A percentile compares a stretch with the other conserved stretches of the same genome.
phyloP scores from a whole-genome alignment of 2,888 invertebrate genomes.

The Xestia c-nigrum region DNA sequence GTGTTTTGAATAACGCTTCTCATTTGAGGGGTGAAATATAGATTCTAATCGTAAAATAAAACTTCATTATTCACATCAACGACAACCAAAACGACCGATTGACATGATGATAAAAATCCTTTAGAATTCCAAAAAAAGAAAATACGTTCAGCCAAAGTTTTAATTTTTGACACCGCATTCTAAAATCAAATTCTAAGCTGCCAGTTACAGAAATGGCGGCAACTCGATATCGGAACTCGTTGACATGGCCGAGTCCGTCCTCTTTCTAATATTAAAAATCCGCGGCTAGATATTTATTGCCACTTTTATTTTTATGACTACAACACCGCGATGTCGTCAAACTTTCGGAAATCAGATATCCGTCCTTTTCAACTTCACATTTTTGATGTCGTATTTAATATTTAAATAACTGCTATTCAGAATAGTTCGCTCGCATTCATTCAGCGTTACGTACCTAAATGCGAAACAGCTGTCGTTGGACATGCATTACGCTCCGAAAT shows the following conservation, averaged over 20 bases:
- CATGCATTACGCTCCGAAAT: slow-evolving; percentile 7
- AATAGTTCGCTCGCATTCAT: slow-evolving; percentile 8
- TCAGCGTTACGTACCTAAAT: slow-evolving; percentile 32
- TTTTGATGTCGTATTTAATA: slow-evolving; percentile 21
- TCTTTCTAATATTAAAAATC: slow-evolving; percentile 46
- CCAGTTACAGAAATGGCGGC: slow-evolving; percentile 46
- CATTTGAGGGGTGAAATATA: slow-evolving; percentile 10
- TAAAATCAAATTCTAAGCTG: slow-evolving; percentile 48
- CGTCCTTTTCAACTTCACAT: slow-evolving; percentile 20
- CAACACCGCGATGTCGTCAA: slow-evolving; percentile 23
- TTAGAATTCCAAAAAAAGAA: not conserved
- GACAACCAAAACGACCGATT: not conserved
- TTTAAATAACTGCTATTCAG: slow-evolving; percentile 22
- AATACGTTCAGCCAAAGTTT: not conserved
- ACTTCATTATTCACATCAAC: not conserved
- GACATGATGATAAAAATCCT: not conserved
- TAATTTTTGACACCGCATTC: slow-evolving; percentile 22
- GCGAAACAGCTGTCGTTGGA: slow-evolving; percentile 29
- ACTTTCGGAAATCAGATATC: slow-evolving; percentile 31
- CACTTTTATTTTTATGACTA: slow-evolving; percentile 47
- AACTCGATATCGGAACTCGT: slow-evolving; percentile 56
- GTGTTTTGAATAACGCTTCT: slow-evolving; percentile 16
- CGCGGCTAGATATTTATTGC: slow-evolving; percentile 42
- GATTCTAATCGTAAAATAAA: slow-evolving; percentile 17
- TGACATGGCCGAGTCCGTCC: slow-evolving; percentile 53